phyloP scores from a whole-genome alignment of 2,888 invertebrate species.

The Sesia bembeciformis region DNA sequence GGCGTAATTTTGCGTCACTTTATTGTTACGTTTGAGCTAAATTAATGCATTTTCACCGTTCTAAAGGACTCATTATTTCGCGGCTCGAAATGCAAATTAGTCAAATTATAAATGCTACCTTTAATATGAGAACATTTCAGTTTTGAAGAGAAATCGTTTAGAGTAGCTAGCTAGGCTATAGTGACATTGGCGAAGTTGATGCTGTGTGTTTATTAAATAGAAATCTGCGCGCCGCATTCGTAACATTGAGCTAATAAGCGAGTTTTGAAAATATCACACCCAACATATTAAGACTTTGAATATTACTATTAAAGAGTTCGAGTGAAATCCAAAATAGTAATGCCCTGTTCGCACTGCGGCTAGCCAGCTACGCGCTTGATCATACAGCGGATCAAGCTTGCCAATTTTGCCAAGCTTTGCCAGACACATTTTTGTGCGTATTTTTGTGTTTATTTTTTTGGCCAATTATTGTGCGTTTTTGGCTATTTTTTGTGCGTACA shows the following conservation, averaged over 20 bases:
- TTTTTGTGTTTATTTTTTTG: too few species aligned
- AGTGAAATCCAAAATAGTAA: too few species aligned
- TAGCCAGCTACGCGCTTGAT: too few species aligned
- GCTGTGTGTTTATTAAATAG: not conserved
- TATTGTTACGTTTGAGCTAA: slow-evolving; percentile 26
- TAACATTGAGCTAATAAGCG: not conserved
- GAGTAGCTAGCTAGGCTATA: not conserved
- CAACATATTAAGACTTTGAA: not conserved
- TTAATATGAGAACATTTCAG: not conserved
- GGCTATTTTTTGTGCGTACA: too few species aligned
- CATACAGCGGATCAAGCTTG: too few species aligned
- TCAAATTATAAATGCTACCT: slow-evolving; percentile 26
- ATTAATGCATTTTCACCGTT: slow-evolving; percentile 37
- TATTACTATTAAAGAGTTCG: not conserved
- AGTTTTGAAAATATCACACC: not conserved
- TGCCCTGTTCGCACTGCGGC: too few species aligned
- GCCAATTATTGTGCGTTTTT: too few species aligned
- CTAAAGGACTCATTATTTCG: slow-evolving; percentile 22
- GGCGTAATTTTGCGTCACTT: slow-evolving; percentile 21
- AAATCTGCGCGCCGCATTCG: not conserved
- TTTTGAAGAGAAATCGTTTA: not conserved
- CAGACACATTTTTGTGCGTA: too few species aligned
- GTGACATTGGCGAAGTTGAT: not conserved
- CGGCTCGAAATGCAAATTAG: slow-evolving; percentile 24
- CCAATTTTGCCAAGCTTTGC: too few species aligned